These are phyloP conservation scores for Luscinia megarhynchos DNA, from an alignment of 2,797 vertebrate genomes.

Conservation along the genomic window DNA sequence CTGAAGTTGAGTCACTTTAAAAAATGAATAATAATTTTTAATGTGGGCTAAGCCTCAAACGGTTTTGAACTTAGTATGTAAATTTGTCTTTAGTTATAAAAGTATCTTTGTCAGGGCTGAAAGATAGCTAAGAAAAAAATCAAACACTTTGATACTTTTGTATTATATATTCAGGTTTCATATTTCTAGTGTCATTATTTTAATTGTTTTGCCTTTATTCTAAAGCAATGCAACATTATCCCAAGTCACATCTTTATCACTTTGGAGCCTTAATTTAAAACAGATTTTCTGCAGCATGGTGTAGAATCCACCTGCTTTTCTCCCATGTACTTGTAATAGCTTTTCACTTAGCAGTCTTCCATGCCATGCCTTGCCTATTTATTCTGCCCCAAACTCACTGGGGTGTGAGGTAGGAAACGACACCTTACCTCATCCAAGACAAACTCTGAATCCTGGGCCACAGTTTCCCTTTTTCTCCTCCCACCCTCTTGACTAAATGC, in stretches of 20 bases:
- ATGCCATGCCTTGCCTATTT: neutral
- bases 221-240: neutral
- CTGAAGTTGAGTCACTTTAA: neutral
- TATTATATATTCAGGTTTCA: neutral
- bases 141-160: neutral
- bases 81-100: conserved; percentile 36
- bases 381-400: neutral
- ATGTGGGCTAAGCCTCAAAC: conserved; percentile 8
- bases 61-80: neutral
- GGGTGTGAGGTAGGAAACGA: neutral
- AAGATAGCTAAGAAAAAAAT: neutral
- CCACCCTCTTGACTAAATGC: neutral
- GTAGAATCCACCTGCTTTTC: neutral
- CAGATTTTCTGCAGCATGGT: neutral
- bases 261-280: neutral
- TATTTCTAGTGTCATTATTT: neutral
- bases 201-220: neutral
- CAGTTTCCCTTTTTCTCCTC: neutral
- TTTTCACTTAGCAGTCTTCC: neutral
- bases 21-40: conserved; percentile 40
- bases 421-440: neutral
- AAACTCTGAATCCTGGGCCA: neutral
- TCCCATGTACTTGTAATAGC: neutral
- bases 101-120: neutral
- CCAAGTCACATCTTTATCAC: neutral